Evolutionary conservation across 2,888 invertebrate species (phyloP).

Genomic region (Pandemis corylana): DNA sequence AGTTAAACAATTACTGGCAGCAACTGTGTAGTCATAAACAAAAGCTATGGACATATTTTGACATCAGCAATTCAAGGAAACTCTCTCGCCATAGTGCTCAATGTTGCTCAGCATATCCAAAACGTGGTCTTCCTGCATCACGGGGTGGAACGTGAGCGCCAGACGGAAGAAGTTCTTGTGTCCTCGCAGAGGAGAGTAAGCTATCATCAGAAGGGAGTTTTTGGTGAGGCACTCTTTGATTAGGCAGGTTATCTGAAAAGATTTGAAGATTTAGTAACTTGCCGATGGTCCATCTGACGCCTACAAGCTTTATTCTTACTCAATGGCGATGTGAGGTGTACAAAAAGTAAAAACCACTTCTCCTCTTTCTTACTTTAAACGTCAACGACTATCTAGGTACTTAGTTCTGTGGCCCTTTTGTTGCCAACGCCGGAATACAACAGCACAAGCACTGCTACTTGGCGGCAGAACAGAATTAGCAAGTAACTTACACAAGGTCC

Average conservation of each 20-base stretch:
- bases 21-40: background rate
- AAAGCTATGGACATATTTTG: too few relatives aligned
- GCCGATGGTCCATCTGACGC: background rate
- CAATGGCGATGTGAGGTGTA: too few relatives aligned
- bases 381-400: too few relatives aligned
- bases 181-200: constrained; percentile 89
- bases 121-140: constrained; percentile 83
- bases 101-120: constrained; percentile 87
- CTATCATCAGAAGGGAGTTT: constrained; percentile 89
- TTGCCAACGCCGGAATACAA: too few relatives aligned
- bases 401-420: too few relatives aligned
- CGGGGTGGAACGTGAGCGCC: constrained; percentile 90
- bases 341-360: too few relatives aligned
- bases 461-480: too few relatives aligned
- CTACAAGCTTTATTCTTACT: too few relatives aligned
- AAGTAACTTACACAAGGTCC: too few relatives aligned
- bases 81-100: constrained; percentile 83
- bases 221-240: constrained; percentile 89
- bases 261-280: constrained; percentile 19
- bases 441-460: too few relatives aligned
- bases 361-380: too few relatives aligned
- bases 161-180: constrained; percentile 91
- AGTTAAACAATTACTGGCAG: too few relatives aligned
- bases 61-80: constrained; percentile 45
- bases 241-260: constrained; percentile 86